Base-by-base conservation (phyloP, 2,888 invertebrate genomes). In the Auanema freiburgensis region DNA sequence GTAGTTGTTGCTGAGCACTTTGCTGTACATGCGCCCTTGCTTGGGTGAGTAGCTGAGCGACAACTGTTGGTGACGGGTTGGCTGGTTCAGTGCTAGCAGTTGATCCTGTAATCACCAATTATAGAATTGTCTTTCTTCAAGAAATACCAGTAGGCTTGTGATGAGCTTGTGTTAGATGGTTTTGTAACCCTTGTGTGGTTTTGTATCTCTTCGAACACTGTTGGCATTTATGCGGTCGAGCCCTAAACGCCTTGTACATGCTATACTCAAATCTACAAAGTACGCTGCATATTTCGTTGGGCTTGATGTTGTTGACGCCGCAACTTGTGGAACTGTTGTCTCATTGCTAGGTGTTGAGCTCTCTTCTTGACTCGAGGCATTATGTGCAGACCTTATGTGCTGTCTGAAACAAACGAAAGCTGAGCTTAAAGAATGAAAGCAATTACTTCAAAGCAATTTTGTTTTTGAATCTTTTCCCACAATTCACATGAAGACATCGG, bases 161-260 rank as follows among this genome's bases (percentile, higher is more conserved):
- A 63, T 74, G 74, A 0, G 71, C 56, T 16, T 64, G 44, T 57
- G 65, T 52, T 59, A 72, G 57, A 51, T 74, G 74, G 53, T 71
- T 70, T 12, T 67, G 63, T n/a, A 74, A 25, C 16, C 74, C 74
- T 16, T 62, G 56, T 2, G 57, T 24, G 16, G 74, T 71, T 46
- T 74, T 74, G 53, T 74, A 74, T 8, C 72, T 49, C 42, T 74
- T 74, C 6, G 69, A 63, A 52, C 74, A 74, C 41, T 62, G 65
- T 2, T 55, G 41, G 49, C 74, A 74, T 46, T 72, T 71, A 59
- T 64, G 62, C 5, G 67, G 61, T 3, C 58, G 54, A 25, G 62
- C 55, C 16, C 62, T 62, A 16, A 41, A n/a, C n/a, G n/a, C n/a
- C n/a, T n/a, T n/a, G n/a, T n/a, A n/a, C n/a, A n/a, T n/a, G 33